Conservation (phyloP, 1,140 invertebrate genomes). For the Lysiphlebus fabarum region DNA sequence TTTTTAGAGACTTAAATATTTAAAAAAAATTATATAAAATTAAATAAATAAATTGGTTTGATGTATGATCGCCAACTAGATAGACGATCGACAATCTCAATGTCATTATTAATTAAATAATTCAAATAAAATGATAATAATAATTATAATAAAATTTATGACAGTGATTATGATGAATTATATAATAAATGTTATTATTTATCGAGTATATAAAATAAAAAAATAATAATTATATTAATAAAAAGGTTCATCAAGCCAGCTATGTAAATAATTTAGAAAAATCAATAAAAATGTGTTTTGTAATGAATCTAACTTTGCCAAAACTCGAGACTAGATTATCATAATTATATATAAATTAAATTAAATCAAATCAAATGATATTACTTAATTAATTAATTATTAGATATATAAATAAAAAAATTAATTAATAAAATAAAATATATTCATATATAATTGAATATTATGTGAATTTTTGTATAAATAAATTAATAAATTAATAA, state of each 20-base stretch:
- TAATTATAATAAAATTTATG: conserved; percentile 2
- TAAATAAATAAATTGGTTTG: conserved; percentile 17
- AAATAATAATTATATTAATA: conserved; percentile 1
- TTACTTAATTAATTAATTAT: neutral
- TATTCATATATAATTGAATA: too few relatives aligned
- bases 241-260: too few relatives aligned
- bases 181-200: neutral
- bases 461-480: conserved; percentile 7
- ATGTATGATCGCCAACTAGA: conserved; percentile 18
- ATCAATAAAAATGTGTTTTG: conserved; percentile 33
- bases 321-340: conserved; percentile 39
- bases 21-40: too few relatives aligned
- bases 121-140: conserved; percentile 21
- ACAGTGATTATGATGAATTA: neutral
- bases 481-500: neutral
- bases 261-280: conserved; percentile 1
- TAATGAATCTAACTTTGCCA: conserved; percentile 39
- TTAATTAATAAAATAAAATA: neutral
- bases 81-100: conserved; percentile 38
- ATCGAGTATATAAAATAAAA: conserved; percentile 2
- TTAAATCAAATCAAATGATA: conserved; percentile 22
- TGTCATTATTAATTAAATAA: conserved; percentile 29
- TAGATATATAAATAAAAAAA: too few relatives aligned
- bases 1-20: conserved; percentile 15
- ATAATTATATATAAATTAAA: neutral